Evolutionary conservation across 2,113 vertebrate species (phyloP).

Genomic region (Percina caprodes): DNA sequence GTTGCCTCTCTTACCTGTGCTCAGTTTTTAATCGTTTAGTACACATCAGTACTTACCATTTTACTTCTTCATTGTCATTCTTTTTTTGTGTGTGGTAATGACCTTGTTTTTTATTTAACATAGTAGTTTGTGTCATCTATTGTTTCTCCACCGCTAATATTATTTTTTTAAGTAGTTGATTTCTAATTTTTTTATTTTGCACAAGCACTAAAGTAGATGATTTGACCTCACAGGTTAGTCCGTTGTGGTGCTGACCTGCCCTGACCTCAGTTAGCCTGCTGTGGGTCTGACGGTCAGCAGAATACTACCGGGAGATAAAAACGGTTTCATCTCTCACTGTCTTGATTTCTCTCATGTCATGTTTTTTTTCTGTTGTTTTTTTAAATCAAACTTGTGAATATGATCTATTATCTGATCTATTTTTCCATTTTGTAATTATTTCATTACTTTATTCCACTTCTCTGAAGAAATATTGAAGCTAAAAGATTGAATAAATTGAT

Average conservation of each 20-base stretch:
- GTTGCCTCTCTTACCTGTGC: constrained; percentile 69
- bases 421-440: constrained; percentile 84
- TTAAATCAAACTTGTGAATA: constrained; percentile 84
- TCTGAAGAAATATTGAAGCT: constrained; percentile 79
- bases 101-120: constrained; percentile 72
- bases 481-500: constrained; percentile 85
- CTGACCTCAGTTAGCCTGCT: constrained; percentile 39
- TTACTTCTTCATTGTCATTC: constrained; percentile 51
- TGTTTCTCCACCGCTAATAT: constrained; percentile 48
- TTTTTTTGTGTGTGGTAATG: constrained; percentile 44
- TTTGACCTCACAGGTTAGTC: constrained; percentile 61
- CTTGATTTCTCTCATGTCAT: constrained; percentile 55
- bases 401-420: constrained; percentile 76
- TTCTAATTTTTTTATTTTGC: constrained; percentile 72
- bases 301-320: constrained; percentile 53
- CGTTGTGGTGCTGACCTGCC: constrained; percentile 27
- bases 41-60: constrained; percentile 58
- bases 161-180: constrained; percentile 58
- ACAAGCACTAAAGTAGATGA: constrained; percentile 79
- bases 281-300: constrained; percentile 48
- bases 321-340: constrained; percentile 59
- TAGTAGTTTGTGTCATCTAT: constrained; percentile 57
- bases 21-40: constrained; percentile 66
- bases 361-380: constrained; percentile 57
- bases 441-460: constrained; percentile 83